A percentile compares a stretch with the other conserved stretches of the same genome.
Evolutionary conservation across 2,113 vertebrate genomes (phyloP).

Genomic region (Petrocephalus microphthalmus): DNA sequence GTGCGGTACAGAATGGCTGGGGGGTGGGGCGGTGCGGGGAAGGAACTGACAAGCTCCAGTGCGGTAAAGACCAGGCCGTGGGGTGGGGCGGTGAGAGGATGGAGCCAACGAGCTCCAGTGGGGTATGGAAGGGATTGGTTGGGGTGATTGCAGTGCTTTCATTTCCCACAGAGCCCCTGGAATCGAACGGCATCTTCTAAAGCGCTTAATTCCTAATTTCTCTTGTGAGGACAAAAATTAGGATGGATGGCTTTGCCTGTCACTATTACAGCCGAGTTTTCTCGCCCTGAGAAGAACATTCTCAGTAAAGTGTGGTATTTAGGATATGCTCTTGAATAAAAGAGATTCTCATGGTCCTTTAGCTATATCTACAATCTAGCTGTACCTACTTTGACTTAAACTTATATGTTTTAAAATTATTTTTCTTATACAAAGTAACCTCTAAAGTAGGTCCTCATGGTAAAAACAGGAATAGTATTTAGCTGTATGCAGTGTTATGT

Average conservation of each 20-base stretch:
- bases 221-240: conserved; percentile 27
- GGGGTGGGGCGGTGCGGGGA: conserved; percentile 73
- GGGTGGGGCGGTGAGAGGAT: conserved; percentile 73
- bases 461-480: background rate
- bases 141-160: background rate
- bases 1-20: no score
- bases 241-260: background rate
- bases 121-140: conserved; percentile 59
- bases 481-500: background rate
- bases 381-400: background rate
- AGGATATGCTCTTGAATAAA: background rate
- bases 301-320: background rate
- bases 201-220: conserved; percentile 19
- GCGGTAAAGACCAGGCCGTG: no score
- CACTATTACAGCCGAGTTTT: background rate
- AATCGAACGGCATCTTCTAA: conserved; percentile 16
- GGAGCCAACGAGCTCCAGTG: conserved; percentile 92
- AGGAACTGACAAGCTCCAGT: conserved; percentile 53
- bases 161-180: background rate
- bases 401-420: background rate
- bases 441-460: background rate
- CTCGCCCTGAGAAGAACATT: background rate
- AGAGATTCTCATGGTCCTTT: background rate
- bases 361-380: background rate
- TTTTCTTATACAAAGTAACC: background rate